Evolutionary conservation across 2,113 vertebrate genomes (phyloP).

Genomic region (Paradoxurus hermaphroditus): DNA sequence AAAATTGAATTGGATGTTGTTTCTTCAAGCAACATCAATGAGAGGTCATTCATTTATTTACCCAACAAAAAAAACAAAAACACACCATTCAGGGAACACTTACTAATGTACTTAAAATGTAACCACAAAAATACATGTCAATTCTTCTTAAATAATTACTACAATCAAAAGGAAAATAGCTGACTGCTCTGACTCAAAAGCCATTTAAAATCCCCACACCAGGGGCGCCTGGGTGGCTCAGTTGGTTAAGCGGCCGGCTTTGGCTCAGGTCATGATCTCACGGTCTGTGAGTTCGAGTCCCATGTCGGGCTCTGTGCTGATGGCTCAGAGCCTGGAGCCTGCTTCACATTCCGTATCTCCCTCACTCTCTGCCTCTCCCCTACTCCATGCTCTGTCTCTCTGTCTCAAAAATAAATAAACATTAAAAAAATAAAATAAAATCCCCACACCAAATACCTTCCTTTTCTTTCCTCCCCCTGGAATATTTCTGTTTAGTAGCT

Average conservation of each 20-base stretch:
- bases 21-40: too few species aligned
- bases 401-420: too few species aligned
- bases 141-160: constrained; percentile 7
- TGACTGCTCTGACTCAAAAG: constrained; percentile 10
- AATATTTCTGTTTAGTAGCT: constrained; percentile 45
- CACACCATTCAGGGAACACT: not conserved
- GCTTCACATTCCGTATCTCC: too few species aligned
- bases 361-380: too few species aligned
- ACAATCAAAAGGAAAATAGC: not conserved
- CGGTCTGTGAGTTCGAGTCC: too few species aligned
- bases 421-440: too few species aligned
- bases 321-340: too few species aligned
- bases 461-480: not conserved
- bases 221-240: too few species aligned
- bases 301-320: too few species aligned
- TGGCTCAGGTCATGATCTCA: too few species aligned
- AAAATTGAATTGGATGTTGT: not conserved
- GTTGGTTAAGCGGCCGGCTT: too few species aligned
- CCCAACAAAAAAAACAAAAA: not conserved
- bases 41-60: not conserved
- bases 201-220: not conserved
- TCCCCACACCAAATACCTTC: not conserved
- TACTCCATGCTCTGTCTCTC: too few species aligned
- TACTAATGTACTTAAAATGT: constrained; percentile 13
- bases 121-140: not conserved